phyloP scores from a whole-genome alignment of 2,113 vertebrate species.

The Callipepla californica region DNA sequence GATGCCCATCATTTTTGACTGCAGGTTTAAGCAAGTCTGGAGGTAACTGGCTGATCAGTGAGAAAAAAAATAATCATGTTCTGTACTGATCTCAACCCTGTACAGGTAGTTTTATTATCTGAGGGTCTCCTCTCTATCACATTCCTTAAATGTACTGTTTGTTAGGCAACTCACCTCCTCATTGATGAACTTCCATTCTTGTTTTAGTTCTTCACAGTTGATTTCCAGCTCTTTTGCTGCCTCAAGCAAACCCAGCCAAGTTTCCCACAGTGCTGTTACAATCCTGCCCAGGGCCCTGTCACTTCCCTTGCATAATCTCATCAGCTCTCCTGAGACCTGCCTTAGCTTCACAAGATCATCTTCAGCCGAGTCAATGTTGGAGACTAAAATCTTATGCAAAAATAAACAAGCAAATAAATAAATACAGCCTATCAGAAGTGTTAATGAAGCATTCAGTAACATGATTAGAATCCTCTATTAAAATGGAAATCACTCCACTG shows the following conservation, averaged over 20 bases:
- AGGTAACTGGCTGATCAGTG: background rate
- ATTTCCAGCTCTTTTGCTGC: constrained; percentile 72
- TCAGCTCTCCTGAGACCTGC: constrained; percentile 58
- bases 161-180: constrained; percentile 80
- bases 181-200: constrained; percentile 87
- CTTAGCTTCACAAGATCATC: constrained; percentile 75
- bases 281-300: background rate
- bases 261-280: constrained; percentile 75
- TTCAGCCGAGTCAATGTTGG: constrained; percentile 73
- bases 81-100: background rate
- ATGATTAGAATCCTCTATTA: background rate
- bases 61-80: background rate
- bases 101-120: background rate
- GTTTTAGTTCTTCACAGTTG: constrained; percentile 77
- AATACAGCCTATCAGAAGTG: background rate
- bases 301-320: background rate
- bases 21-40: background rate
- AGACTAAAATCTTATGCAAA: constrained; percentile 65
- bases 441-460: background rate
- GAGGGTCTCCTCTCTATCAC: background rate
- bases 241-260: constrained; percentile 75
- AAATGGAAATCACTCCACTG: background rate
- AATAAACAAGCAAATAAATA: constrained; percentile 1
- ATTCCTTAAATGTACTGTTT: background rate
- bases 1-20: background rate